Percentiles rank a stretch among this genome's conserved stretches.
phyloP scores from a whole-genome alignment of 2,888 invertebrate genomes.

The Caenorhabditis becei region DNA sequence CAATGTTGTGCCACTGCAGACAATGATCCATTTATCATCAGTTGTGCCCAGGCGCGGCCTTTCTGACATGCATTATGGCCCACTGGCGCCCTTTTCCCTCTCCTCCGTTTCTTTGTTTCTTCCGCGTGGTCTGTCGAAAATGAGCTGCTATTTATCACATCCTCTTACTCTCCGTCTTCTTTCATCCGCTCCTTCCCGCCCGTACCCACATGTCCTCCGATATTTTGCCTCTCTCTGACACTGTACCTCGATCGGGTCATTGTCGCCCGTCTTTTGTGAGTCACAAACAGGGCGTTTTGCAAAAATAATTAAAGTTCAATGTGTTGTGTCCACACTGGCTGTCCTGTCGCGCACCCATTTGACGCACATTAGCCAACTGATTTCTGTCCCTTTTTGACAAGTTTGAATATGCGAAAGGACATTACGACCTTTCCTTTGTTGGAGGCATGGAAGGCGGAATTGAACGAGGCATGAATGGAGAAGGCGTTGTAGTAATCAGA shows the following conservation, averaged over 20 bases:
- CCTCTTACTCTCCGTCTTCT: constrained; percentile 1
- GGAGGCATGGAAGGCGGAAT: constrained; percentile 25
- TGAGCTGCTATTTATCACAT: constrained; percentile 57
- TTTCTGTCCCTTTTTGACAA: constrained; percentile 26
- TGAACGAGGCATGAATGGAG: constrained; percentile 20
- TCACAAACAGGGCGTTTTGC: constrained; percentile 36
- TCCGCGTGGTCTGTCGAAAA: constrained; percentile 13
- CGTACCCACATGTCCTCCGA: constrained; percentile 3
- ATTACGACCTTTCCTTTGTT: constrained; percentile 41
- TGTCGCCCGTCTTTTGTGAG: constrained; percentile 38
- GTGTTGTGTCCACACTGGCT: constrained; percentile 19
- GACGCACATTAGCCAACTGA: constrained; percentile 40
- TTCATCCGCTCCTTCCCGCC: background rate
- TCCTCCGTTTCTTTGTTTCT: constrained; percentile 15
- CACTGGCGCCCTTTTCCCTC: constrained; percentile 14
- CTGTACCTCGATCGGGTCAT: constrained; percentile 20
- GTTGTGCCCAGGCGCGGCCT: constrained; percentile 32
- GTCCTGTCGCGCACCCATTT: constrained; percentile 10
- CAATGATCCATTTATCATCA: constrained; percentile 43
- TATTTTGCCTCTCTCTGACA: constrained; percentile 12
- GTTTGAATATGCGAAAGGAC: constrained; percentile 29
- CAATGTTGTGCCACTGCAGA: constrained; percentile 10
- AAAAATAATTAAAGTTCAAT: constrained; percentile 61
- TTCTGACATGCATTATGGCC: constrained; percentile 11
- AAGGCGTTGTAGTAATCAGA: background rate